Conservation (phyloP, 1,140 invertebrate genomes). For the Macrotrachela quadricornifera region DNA sequence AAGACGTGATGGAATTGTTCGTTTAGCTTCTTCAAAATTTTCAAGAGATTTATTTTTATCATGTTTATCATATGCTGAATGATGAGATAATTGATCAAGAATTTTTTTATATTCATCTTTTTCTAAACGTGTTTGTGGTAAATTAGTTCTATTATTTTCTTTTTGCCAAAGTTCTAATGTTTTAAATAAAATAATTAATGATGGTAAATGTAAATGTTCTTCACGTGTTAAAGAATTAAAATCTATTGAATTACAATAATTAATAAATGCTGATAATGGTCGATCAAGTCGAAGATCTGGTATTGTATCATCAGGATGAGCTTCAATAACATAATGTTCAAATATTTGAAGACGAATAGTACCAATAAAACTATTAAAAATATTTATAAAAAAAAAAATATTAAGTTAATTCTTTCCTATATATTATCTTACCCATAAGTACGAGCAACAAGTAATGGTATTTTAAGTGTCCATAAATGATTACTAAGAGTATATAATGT, state of each 20-base stretch:
- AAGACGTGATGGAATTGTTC: no score
- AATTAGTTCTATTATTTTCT: constrained; percentile 14
- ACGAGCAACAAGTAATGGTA: constrained; percentile 50
- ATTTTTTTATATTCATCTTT: constrained; percentile 55
- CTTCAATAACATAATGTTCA: constrained; percentile 46
- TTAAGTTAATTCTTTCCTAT: neutral
- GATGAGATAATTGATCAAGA: constrained; percentile 28
- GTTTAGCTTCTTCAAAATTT: no score
- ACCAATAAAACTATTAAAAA: no score
- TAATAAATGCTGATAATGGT: constrained; percentile 56
- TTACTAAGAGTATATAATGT: constrained; percentile 49
- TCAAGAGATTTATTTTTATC: no score
- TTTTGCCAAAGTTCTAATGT: constrained; percentile 52
- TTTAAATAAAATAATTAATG: constrained; percentile 69
- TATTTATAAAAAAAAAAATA: no score
- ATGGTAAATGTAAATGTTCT: constrained; percentile 74
- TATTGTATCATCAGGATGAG: constrained; percentile 71
- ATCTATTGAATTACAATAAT: constrained; percentile 51
- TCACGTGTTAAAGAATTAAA: constrained; percentile 47
- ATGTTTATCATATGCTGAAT: no score
- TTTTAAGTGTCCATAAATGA: constrained; percentile 56
- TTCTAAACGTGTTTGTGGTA: constrained; percentile 56
- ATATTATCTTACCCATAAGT: constrained; percentile 1
- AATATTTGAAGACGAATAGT: no score
- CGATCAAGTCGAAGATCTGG: constrained; percentile 64